A percentile compares a stretch with the other conserved stretches of the same genome.
phyloP scores from a whole-genome alignment of 2,113 vertebrate genomes.

The Misgurnus mizolepis region DNA sequence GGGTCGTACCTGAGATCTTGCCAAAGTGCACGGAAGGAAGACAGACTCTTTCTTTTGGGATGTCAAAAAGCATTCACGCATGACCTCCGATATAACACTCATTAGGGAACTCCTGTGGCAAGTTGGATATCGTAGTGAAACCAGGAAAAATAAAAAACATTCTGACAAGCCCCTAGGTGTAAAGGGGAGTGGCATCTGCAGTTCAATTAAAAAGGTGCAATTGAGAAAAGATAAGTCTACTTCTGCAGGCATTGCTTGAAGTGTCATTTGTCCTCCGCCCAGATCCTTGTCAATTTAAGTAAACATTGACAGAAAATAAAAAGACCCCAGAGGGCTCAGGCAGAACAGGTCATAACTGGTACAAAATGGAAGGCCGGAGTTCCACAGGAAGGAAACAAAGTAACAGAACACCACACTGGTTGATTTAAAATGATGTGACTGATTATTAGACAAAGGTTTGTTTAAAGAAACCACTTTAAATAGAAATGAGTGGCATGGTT shows the following conservation, averaged over 20 bases:
- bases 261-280: slow-evolving; percentile 65
- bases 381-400: slow-evolving; percentile 6
- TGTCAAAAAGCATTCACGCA: slow-evolving; percentile 1
- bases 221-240: slow-evolving; percentile 12
- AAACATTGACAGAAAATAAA: slow-evolving; percentile 70
- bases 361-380: slow-evolving; percentile 31
- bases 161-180: slow-evolving; percentile 55
- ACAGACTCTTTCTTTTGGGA: not conserved
- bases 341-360: slow-evolving; percentile 72
- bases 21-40: slow-evolving; percentile 12
- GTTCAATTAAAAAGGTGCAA: slow-evolving; percentile 40
- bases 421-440: too few species aligned
- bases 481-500: not conserved
- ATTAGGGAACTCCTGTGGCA: not conserved
- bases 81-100: not conserved
- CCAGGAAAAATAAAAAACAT: slow-evolving; percentile 70
- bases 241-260: slow-evolving; percentile 66
- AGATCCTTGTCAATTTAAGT: slow-evolving; percentile 69
- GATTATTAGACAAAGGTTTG: not conserved
- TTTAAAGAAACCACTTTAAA: not conserved
- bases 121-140: slow-evolving; percentile 64
- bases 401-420: not conserved
- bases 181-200: slow-evolving; percentile 66
- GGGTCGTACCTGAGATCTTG: slow-evolving; percentile 11
- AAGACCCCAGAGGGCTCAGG: slow-evolving; percentile 62